Percentiles rank a stretch among this genome's conserved stretches.
Conservation (phyloP, 2,113 vertebrate genomes). For the Dicentrarchus labrax region DNA sequence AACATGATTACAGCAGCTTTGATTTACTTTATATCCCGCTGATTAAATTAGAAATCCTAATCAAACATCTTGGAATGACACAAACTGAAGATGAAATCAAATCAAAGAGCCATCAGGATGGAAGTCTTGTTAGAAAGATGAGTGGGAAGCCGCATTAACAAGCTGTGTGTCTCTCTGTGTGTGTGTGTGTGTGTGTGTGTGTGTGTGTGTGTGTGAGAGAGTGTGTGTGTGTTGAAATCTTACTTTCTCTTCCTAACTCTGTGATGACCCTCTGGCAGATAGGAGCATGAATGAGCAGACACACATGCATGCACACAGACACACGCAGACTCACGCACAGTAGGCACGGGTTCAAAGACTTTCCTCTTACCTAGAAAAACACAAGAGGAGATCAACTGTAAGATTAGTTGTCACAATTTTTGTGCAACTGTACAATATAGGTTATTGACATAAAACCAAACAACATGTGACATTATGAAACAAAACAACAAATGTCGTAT, state of each 20-base stretch:
- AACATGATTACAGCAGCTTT: conserved; percentile 24
- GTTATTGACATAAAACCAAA: not conserved
- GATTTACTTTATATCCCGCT: conserved; percentile 43
- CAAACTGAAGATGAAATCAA: conserved; percentile 48
- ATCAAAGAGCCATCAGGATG: conserved; percentile 56
- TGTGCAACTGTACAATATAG: not conserved
- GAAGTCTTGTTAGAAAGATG: conserved; percentile 46
- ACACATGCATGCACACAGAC: not conserved
- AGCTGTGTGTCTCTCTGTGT: not conserved
- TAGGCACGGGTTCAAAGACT: conserved; percentile 11
- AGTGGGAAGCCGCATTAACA: conserved; percentile 44
- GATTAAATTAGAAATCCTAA: conserved; percentile 55
- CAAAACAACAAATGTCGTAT: not conserved
- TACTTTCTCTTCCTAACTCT: conserved; percentile 25
- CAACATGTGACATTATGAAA: not conserved
- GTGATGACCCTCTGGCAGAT: conserved; percentile 36
- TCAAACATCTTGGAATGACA: conserved; percentile 52
- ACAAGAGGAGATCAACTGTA: conserved; percentile 1
- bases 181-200: not conserved
- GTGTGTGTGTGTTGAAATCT: conserved; percentile 13
- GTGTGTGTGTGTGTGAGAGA: not conserved
- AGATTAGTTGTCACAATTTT: no score
- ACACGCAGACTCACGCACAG: conserved; percentile 1
- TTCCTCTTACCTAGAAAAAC: conserved; percentile 47
- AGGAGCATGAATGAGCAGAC: not conserved